Evolutionary conservation across 2,888 invertebrate species (phyloP), one percentile per base, ranked within the genome.

Genomic region (Cantharis nigra): DNA sequence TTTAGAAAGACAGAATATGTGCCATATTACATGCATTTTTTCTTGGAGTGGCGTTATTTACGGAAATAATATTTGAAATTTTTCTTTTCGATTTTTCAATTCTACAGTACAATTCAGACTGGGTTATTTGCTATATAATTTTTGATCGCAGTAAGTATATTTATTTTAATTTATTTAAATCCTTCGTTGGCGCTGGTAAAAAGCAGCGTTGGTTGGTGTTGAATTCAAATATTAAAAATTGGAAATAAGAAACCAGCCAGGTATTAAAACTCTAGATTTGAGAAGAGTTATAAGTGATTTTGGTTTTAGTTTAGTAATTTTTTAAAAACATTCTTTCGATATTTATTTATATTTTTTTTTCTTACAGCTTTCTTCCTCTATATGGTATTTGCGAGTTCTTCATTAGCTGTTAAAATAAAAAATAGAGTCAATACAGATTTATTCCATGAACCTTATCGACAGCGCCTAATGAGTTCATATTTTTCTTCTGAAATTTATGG

Each of bases 401-500:
- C 49, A 49, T 2, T 49, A 7, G 49, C 49, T 7, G 1, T 49
- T 5, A n/a, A n/a, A 7, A n/a, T 49, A 49, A 49, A 49, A 49
- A n/a, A 0, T n/a, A 49, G 49, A 49, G 4, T 7, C 4, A 49
- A 49, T 49, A 49, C n/a, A 49, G n/a, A n/a, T 49, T 2, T 49
- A 49, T 13, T 0, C 13, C 2, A 65, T 10, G 13, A 16, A 11
- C 26, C 13, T 5, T 16, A 49, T 26, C 20, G 33, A 14, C 69
- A 69, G 13, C 69, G 74, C 0, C 18, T 14, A 10, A 69, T 74
- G 74, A 74, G 74, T 33, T 74, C 74, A 9, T 63, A 30, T 5
- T 20, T 74, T 14, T 74, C 74, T 3, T 62, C 74, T 1, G 74
- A 74, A 28, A 28, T 74, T 16, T 74, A 74, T 63, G 74, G 74